These are phyloP conservation scores for Arrhamphus sclerolepis DNA, from an alignment of 2,797 vertebrate species.

Conservation along the genomic window DNA sequence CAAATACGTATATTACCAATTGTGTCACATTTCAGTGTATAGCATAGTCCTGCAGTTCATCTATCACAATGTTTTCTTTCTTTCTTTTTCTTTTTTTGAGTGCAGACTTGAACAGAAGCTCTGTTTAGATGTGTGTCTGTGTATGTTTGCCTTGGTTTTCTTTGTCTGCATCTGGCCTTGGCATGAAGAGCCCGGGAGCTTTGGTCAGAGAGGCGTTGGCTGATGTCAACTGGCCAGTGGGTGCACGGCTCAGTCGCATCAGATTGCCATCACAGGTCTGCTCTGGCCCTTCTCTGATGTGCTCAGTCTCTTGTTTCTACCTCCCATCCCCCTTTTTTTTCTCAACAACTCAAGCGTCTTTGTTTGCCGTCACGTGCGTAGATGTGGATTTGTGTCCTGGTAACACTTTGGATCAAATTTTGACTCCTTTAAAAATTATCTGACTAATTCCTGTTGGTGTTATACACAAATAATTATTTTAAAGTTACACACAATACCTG, in stretches of 20 bases:
- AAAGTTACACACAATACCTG: constrained; percentile 48
- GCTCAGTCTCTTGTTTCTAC: constrained; percentile 41
- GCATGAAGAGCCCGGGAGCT: constrained; percentile 71
- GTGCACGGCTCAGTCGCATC: constrained; percentile 76
- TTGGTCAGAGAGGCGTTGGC: constrained; percentile 69
- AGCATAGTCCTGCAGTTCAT: neutral
- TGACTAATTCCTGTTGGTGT: constrained; percentile 54
- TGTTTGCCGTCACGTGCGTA: constrained; percentile 44
- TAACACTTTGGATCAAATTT: constrained; percentile 55
- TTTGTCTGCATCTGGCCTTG: constrained; percentile 72
- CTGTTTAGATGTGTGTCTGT: constrained; percentile 53
- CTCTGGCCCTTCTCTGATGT: constrained; percentile 55
- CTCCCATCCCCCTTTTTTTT: constrained; percentile 37
- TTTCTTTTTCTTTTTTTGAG: neutral
- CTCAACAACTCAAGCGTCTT: constrained; percentile 51
- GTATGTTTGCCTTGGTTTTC: constrained; percentile 48
- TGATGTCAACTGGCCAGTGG: constrained; percentile 79
- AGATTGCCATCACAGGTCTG: constrained; percentile 70
- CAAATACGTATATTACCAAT: no score
- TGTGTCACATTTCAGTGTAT: no score
- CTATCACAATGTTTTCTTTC: constrained; percentile 12
- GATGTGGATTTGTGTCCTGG: constrained; percentile 43
- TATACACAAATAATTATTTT: constrained; percentile 49
- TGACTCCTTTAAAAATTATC: constrained; percentile 60
- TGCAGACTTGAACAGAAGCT: constrained; percentile 50